phyloP scores from a whole-genome alignment of 2,888 invertebrate genomes.

The Apodemia hepburni region DNA sequence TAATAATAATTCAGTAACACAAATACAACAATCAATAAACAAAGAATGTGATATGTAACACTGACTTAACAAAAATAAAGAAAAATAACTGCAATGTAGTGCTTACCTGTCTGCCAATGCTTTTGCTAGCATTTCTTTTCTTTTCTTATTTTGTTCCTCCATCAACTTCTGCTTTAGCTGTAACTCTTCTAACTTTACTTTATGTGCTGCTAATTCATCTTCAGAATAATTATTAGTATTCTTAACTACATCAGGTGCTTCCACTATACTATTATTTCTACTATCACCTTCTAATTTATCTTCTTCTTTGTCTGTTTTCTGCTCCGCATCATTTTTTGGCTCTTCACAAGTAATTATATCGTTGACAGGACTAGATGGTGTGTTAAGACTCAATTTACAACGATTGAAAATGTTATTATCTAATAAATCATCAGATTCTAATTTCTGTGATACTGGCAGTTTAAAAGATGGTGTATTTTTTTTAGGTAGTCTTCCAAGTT shows the following conservation, averaged over 20 bases:
- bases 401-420: constrained; percentile 57
- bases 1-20: too few relatives aligned
- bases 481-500: constrained; percentile 44
- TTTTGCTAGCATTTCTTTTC: constrained; percentile 85
- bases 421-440: constrained; percentile 52
- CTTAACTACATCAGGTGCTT: constrained; percentile 54
- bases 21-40: too few relatives aligned
- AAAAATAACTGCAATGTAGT: background rate
- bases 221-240: constrained; percentile 58
- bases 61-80: too few relatives aligned
- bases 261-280: constrained; percentile 40
- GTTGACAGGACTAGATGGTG: constrained; percentile 36
- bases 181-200: constrained; percentile 82
- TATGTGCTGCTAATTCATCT: constrained; percentile 61
- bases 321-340: constrained; percentile 32
- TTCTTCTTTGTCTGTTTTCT: constrained; percentile 20
- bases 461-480: constrained; percentile 41
- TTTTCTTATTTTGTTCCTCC: constrained; percentile 89
- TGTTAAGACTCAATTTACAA: constrained; percentile 61
- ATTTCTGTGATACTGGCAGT: constrained; percentile 41
- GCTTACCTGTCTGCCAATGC: constrained; percentile 87
- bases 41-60: too few relatives aligned
- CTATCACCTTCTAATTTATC: constrained; percentile 29
- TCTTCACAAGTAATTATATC: constrained; percentile 31
- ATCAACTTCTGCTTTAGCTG: constrained; percentile 86